Percentiles rank a stretch among this genome's conserved stretches.
Conservation (phyloP, 2,113 vertebrate genomes). For the Odocoileus hemionus region DNA sequence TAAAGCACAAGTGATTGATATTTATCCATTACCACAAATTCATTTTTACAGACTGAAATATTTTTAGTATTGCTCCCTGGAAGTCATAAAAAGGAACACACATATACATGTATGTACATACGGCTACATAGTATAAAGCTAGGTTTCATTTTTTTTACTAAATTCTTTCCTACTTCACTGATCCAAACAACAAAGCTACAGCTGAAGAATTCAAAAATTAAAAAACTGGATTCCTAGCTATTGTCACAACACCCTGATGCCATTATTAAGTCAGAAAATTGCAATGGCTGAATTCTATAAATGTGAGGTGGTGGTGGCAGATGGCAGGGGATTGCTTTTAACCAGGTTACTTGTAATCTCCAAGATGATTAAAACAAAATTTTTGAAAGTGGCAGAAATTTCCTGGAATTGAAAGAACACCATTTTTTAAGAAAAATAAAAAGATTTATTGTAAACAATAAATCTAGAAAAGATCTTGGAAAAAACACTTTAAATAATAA, state of each 20-base stretch:
- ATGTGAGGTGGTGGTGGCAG: neutral
- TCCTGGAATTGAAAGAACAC: neutral
- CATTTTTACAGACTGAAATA: neutral
- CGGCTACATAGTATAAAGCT: neutral
- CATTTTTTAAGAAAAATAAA: neutral
- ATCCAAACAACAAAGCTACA: neutral
- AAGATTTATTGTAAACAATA: neutral
- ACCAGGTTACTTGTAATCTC: neutral
- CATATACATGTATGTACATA: accelerated
- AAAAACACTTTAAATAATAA: neutral
- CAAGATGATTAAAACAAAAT: neutral
- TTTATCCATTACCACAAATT: neutral
- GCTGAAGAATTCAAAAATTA: neutral
- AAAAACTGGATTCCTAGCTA: neutral
- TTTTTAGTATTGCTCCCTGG: neutral
- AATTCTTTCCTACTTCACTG: neutral
- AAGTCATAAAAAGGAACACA: neutral
- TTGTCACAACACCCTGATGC: neutral
- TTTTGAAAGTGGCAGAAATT: neutral
- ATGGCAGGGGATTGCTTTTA: neutral
- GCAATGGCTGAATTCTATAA: neutral
- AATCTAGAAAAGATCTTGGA: neutral
- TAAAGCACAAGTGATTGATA: neutral
- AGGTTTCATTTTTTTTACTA: neutral
- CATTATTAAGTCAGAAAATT: neutral